Evolutionary conservation across 2,797 vertebrate genomes (phyloP).

Genomic region (Sebastes itinus): DNA sequence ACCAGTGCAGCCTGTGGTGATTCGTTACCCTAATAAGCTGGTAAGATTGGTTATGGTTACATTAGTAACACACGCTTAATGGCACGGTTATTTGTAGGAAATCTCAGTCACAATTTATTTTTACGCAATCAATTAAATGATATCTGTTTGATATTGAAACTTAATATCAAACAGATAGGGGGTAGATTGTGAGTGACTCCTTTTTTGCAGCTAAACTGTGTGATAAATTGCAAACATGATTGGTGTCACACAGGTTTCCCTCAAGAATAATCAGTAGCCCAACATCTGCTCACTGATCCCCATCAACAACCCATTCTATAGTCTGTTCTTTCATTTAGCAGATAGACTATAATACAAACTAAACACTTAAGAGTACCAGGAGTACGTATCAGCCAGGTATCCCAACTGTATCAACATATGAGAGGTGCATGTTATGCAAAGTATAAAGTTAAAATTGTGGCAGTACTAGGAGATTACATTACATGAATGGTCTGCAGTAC

Average conservation of each 20-base stretch:
- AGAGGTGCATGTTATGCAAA: not conserved
- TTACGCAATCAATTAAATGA: not conserved
- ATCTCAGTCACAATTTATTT: not conserved
- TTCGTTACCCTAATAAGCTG: slow-evolving; percentile 95
- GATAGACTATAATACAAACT: not conserved
- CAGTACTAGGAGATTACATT: not conserved
- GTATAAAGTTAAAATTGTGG: not conserved
- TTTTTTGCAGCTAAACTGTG: not conserved
- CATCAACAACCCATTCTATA: not conserved
- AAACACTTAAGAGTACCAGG: not conserved
- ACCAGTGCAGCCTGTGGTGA: slow-evolving; percentile 95
- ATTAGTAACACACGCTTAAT: not conserved
- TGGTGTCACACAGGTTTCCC: not conserved
- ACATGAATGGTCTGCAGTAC: not conserved
- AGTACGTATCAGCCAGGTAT: not conserved
- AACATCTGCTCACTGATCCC: not conserved
- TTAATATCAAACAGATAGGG: not conserved
- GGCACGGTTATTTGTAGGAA: not conserved
- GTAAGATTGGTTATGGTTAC: slow-evolving; percentile 75
- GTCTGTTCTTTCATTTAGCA: not conserved
- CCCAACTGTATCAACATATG: not conserved
- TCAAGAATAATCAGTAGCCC: not conserved
- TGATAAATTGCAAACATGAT: not conserved
- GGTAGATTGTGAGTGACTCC: not conserved
- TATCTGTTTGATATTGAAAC: not conserved